Evolutionary conservation across 1,140 invertebrate genomes (phyloP), one percentile per base, ranked within the genome.

Genomic region (Papilio polyxenes): DNA sequence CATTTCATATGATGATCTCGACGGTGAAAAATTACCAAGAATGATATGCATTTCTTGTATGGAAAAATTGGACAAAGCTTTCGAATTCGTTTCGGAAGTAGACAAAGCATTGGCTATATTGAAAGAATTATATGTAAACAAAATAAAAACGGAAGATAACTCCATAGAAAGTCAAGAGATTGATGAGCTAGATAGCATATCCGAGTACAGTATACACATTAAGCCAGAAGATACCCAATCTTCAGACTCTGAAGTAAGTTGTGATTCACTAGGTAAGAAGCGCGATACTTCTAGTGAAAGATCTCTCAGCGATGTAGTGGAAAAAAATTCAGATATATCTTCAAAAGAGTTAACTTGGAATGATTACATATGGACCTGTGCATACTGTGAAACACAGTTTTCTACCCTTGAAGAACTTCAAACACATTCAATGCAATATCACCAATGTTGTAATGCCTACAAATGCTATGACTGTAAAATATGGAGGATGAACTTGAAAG

Each of bases 351-450:
- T 84, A 48, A 81, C 85, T 8, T 93, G 92, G 92, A 85, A 88
- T 40, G 89, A 91, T 31, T 93, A 90, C 72, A 86, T 77, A 4
- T 93, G 92, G 92, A 75, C 88, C 8, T 93, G 92, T 85, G 83
- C 87, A 0, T 88, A 87, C 44, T 93, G 92, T 82, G 89, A 89
- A 11, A 89, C 89, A 15, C 83, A 88, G 76, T 93, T 91, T 80
- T 79, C 86, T 8, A 87, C 85, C n/a, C 74, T 91, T 8, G 86
- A 88, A 3, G 88, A 89, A 51, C 62, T 92, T 8, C 83, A 87
- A 65, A 81, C 20, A 11, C 92, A 93, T 79, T 85, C 90, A 2
- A 83, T 90, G 15, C 75, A 87, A 62, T 87, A 81, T 40, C 88
- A 88, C 59, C 85, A 82, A 75, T 85, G 80, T 53, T 92, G 91